Evolutionary conservation across 2,888 invertebrate species (phyloP).

Genomic region (Bhutanitis thaidina): DNA sequence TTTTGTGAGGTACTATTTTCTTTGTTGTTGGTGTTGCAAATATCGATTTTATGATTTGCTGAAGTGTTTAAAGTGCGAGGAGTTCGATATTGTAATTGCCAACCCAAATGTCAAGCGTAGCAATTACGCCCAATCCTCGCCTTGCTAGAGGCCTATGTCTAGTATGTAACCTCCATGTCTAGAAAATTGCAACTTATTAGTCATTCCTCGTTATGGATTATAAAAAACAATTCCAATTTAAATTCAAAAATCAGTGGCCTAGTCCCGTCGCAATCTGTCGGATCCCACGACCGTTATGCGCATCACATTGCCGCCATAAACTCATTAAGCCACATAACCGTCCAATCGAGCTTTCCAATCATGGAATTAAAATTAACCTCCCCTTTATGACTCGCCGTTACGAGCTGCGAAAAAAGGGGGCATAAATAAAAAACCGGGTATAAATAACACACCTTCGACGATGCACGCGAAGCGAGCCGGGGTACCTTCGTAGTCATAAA

Average conservation of each 20-base stretch:
- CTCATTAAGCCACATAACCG: slow-evolving; percentile 76
- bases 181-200: too few relatives aligned
- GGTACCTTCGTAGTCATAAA: slow-evolving; percentile 65
- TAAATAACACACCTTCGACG: slow-evolving; percentile 77
- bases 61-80: too few relatives aligned
- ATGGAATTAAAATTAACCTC: slow-evolving; percentile 78
- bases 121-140: too few relatives aligned
- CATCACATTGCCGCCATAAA: slow-evolving; percentile 66
- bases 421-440: slow-evolving; percentile 76
- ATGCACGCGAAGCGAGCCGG: slow-evolving; percentile 64
- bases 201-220: too few relatives aligned
- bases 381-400: slow-evolving; percentile 74
- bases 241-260: slow-evolving; percentile 7
- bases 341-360: slow-evolving; percentile 79
- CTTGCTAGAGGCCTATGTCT: too few relatives aligned
- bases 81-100: too few relatives aligned
- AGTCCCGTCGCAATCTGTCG: slow-evolving; percentile 27
- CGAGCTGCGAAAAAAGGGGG: slow-evolving; percentile 80
- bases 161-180: too few relatives aligned
- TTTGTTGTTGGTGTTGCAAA: too few relatives aligned
- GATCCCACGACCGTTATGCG: slow-evolving; percentile 62
- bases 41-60: too few relatives aligned
- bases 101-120: too few relatives aligned
- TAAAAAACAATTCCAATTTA: not conserved
- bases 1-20: too few relatives aligned